These are phyloP conservation scores for Oriolus oriolus DNA, from an alignment of 2,113 vertebrate species.

Conservation along the genomic window DNA sequence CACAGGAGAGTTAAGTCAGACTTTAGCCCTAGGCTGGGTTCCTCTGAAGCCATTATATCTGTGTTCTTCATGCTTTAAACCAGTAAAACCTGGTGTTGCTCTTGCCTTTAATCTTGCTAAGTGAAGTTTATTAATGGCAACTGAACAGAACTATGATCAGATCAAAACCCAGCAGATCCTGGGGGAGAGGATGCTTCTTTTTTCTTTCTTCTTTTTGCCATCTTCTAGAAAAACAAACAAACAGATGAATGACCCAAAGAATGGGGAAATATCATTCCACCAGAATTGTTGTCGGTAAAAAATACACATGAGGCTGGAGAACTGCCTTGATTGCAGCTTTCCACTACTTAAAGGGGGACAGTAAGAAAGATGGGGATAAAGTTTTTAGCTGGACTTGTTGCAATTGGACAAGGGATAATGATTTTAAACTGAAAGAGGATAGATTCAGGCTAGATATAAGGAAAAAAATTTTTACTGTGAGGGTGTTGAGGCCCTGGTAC, in stretches of 20 bases:
- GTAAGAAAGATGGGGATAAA: neutral
- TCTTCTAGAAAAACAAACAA: neutral
- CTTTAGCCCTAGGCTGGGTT: conserved; percentile 33
- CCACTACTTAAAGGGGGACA: neutral
- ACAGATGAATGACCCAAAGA: neutral
- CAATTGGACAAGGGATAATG: neutral
- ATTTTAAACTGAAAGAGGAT: neutral
- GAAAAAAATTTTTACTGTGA: neutral
- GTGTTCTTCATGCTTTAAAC: conserved; percentile 5
- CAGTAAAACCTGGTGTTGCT: neutral
- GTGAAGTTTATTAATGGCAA: conserved; percentile 30
- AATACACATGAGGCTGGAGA: neutral
- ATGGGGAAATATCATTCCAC: neutral
- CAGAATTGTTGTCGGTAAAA: neutral
- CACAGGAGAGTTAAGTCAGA: conserved; percentile 41
- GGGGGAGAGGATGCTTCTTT: neutral
- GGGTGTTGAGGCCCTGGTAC: neutral
- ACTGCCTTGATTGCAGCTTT: neutral
- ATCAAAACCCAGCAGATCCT: neutral
- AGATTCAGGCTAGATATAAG: neutral
- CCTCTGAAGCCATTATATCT: conserved; percentile 26
- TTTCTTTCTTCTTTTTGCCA: neutral
- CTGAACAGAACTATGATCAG: neutral
- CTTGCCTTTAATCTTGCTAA: conserved; percentile 29
- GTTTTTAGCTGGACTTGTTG: neutral